phyloP scores from a whole-genome alignment of 2,888 invertebrate species.

The Chloroclystis v-ata region DNA sequence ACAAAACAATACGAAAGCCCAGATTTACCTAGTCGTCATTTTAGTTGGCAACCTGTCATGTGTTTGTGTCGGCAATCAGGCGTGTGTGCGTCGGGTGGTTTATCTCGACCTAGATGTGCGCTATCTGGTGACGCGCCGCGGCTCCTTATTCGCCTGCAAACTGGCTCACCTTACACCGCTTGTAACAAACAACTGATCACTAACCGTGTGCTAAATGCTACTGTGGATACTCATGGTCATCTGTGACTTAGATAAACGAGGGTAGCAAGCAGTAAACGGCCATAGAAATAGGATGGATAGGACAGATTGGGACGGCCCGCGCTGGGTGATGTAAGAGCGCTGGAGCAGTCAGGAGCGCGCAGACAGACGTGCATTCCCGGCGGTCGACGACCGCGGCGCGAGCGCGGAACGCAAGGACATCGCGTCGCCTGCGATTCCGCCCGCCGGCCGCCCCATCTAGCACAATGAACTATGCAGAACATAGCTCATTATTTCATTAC shows the following conservation, averaged over 20 bases:
- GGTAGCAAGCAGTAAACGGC: no score
- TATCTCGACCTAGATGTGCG: conserved; percentile 27
- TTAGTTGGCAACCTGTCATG: background rate
- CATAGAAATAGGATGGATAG: no score
- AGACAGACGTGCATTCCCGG: conserved; percentile 17
- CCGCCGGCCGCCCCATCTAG: conserved; percentile 12
- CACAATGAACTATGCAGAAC: conserved; percentile 23
- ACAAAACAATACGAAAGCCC: no score
- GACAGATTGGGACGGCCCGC: no score
- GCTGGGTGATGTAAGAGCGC: no score
- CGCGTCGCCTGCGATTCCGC: no score
- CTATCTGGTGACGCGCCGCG: background rate
- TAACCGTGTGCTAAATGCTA: no score
- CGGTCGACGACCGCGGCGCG: conserved; percentile 17
- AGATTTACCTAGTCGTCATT: no score
- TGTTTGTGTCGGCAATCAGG: background rate
- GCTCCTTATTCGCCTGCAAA: conserved; percentile 7
- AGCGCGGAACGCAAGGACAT: conserved; percentile 3
- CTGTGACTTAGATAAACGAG: no score
- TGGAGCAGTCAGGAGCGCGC: no score
- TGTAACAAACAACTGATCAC: no score
- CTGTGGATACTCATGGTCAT: no score
- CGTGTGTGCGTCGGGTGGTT: background rate
- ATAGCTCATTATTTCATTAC: conserved; percentile 9
- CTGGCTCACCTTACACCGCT: conserved; percentile 4